A percentile compares a stretch with the other conserved stretches of the same genome.
phyloP scores from a whole-genome alignment of 2,113 vertebrate species.

The Dipodomys stephensi region DNA sequence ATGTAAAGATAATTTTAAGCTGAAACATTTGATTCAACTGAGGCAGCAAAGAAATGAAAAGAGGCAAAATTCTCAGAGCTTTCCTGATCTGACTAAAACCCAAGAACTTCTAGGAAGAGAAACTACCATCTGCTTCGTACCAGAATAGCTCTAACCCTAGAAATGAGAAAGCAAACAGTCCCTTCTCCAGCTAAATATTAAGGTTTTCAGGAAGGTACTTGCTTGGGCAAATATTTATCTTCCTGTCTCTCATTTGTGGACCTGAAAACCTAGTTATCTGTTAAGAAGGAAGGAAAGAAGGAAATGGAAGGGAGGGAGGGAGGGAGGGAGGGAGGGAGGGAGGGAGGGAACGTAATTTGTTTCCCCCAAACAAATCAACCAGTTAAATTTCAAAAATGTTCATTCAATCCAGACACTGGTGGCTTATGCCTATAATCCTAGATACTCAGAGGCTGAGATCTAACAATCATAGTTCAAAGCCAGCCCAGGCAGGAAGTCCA shows the following conservation, averaged over 20 bases:
- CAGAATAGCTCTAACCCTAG: background rate
- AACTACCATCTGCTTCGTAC: background rate
- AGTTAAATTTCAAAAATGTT: background rate
- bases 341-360: background rate
- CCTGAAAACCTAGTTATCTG: background rate
- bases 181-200: background rate
- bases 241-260: background rate
- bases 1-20: conserved; percentile 1
- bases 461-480: too few species aligned
- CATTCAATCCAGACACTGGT: background rate
- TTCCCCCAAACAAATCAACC: background rate
- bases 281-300: background rate
- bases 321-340: too few species aligned
- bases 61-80: background rate
- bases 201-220: background rate
- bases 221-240: background rate
- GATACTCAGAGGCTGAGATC: too few species aligned
- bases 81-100: conserved; percentile 11
- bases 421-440: too few species aligned
- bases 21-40: background rate
- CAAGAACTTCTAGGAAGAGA: conserved; percentile 33
- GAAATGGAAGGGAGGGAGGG: too few species aligned
- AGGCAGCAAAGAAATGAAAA: background rate
- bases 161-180: background rate
- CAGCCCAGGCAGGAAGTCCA: too few species aligned